Conservation (phyloP, 2,888 invertebrate genomes). For the Panopea generosa region DNA sequence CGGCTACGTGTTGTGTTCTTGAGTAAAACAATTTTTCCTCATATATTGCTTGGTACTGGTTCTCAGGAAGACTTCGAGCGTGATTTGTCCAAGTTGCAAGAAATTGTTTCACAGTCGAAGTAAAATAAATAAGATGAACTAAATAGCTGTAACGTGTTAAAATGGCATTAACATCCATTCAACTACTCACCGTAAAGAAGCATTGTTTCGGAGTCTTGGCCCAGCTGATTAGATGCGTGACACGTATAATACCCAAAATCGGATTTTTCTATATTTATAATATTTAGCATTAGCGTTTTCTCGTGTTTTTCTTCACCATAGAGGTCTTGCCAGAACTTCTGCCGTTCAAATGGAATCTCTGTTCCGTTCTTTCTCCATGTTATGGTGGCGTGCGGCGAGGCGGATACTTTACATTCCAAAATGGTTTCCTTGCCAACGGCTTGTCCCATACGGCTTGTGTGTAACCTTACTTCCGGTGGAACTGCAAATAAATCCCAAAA, state of each 20-base stretch:
- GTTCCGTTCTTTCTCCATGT: slow-evolving; percentile 73
- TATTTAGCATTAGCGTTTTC: slow-evolving; percentile 67
- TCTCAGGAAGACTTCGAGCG: no score
- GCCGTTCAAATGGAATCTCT: slow-evolving; percentile 53
- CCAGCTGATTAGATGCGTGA: slow-evolving; percentile 68
- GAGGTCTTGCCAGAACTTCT: slow-evolving; percentile 64
- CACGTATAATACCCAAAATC: slow-evolving; percentile 74
- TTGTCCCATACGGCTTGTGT: slow-evolving; percentile 76
- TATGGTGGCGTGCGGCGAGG: slow-evolving; percentile 74
- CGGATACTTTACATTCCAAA: slow-evolving; percentile 78
- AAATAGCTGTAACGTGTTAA: no score
- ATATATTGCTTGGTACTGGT: no score
- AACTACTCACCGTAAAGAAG: slow-evolving; percentile 69
- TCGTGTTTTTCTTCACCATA: slow-evolving; percentile 68
- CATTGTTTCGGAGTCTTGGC: slow-evolving; percentile 66
- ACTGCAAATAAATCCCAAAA: slow-evolving; percentile 67
- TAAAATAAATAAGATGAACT: no score
- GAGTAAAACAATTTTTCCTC: no score
- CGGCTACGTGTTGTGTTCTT: no score
- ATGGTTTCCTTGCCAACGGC: slow-evolving; percentile 77
- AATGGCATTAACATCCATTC: no score
- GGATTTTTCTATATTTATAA: slow-evolving; percentile 61
- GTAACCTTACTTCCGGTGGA: slow-evolving; percentile 75
- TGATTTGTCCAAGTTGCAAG: no score
- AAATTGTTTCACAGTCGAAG: no score